phyloP scores from a whole-genome alignment of 2,888 invertebrate genomes.

The Autographa gamma region DNA sequence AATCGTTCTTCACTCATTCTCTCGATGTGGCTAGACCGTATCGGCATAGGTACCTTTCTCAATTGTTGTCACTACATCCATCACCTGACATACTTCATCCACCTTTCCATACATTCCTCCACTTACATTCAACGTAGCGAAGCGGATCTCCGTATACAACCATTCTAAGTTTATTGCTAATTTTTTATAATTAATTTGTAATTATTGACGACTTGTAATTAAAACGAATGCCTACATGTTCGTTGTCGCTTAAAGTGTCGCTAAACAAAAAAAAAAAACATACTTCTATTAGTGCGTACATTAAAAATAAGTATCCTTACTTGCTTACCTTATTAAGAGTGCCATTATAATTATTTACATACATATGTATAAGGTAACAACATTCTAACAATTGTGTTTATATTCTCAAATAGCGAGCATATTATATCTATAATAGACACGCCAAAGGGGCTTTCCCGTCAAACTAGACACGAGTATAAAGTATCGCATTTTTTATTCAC shows the following conservation, averaged over 20 bases:
- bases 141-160: too few species aligned
- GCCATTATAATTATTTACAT: background rate
- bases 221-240: too few species aligned
- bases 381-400: background rate
- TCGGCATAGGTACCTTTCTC: too few species aligned
- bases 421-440: slow-evolving; percentile 1
- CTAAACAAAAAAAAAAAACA: slow-evolving; percentile 24
- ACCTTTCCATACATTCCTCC: too few species aligned
- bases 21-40: too few species aligned
- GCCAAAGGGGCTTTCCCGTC: background rate
- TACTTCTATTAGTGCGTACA: background rate
- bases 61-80: too few species aligned
- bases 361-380: background rate
- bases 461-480: background rate
- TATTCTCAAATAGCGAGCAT: background rate
- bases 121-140: too few species aligned
- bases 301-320: background rate
- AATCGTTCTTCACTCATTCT: too few species aligned
- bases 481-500: background rate
- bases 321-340: background rate
- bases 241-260: background rate
- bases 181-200: too few species aligned
- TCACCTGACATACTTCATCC: too few species aligned
- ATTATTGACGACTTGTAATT: too few species aligned
- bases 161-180: too few species aligned